These are phyloP conservation scores for Trematomus bernacchii DNA, from an alignment of 2,797 vertebrate species.

Conservation along the genomic window DNA sequence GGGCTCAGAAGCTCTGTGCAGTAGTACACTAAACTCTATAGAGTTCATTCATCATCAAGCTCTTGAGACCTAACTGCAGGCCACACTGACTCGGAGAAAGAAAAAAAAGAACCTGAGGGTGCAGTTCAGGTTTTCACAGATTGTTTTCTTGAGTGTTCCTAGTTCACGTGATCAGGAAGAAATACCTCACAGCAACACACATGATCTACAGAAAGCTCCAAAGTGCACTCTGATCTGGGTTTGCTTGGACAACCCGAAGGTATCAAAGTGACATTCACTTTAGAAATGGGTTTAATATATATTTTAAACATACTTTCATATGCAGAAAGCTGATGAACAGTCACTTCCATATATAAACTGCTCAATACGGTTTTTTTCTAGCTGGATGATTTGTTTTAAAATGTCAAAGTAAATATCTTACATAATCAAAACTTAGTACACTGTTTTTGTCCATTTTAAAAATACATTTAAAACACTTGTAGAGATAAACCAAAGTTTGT, in stretches of 20 bases:
- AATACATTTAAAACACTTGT: not conserved
- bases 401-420: too few relatives aligned
- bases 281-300: not conserved
- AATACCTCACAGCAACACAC: conserved; percentile 31
- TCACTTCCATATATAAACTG: not conserved
- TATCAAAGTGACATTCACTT: conserved; percentile 24
- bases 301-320: not conserved
- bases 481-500: not conserved
- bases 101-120: conserved; percentile 5
- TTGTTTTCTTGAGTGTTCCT: conserved; percentile 47
- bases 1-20: conserved; percentile 71
- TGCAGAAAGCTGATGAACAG: not conserved
- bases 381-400: not conserved
- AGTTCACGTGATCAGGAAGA: conserved; percentile 33
- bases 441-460: too few relatives aligned
- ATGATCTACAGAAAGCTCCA: conserved; percentile 40
- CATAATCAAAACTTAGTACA: too few relatives aligned
- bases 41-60: conserved; percentile 73
- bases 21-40: conserved; percentile 60
- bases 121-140: conserved; percentile 42
- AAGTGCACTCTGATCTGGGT: conserved; percentile 29
- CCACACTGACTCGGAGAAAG: conserved; percentile 29
- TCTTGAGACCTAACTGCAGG: conserved; percentile 49
- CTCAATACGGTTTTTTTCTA: not conserved
- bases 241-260: conserved; percentile 20